Percentiles rank a stretch among this genome's conserved stretches.
These are phyloP conservation scores for Chrysomela aeneicollis DNA, from an alignment of 2,888 invertebrate genomes.

Conservation along the genomic window DNA sequence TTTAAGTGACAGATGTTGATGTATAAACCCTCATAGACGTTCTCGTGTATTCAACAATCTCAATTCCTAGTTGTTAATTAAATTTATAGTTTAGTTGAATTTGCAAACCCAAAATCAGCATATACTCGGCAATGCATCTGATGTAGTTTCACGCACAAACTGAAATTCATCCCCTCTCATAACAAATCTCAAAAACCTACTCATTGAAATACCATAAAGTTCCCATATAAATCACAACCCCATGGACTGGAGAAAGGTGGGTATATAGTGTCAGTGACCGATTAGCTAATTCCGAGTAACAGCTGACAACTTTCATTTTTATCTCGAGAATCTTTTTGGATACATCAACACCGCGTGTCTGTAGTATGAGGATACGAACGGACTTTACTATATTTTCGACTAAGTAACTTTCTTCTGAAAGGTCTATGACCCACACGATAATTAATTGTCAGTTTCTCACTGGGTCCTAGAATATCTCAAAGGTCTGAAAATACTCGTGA, in stretches of 20 bases:
- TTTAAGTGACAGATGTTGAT: too few relatives aligned
- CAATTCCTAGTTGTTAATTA: too few relatives aligned
- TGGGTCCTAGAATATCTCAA: too few relatives aligned
- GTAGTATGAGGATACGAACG: background rate
- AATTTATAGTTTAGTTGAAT: too few relatives aligned
- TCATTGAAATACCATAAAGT: background rate
- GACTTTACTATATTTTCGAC: background rate
- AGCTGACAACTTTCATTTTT: background rate
- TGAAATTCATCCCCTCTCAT: too few relatives aligned
- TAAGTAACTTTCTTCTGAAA: background rate
- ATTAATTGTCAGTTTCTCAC: too few relatives aligned
- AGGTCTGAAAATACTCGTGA: too few relatives aligned
- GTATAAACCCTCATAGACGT: too few relatives aligned
- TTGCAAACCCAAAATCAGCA: too few relatives aligned
- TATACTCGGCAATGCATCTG: too few relatives aligned
- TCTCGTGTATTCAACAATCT: too few relatives aligned
- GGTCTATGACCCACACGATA: background rate
- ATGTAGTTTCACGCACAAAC: too few relatives aligned
- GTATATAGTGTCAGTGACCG: background rate
- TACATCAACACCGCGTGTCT: background rate
- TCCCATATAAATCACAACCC: background rate
- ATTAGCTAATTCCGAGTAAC: background rate
- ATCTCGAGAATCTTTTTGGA: background rate
- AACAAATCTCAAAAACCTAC: background rate
- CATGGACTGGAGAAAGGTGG: background rate